These are phyloP conservation scores for Himalopsyche japonica DNA, from an alignment of 2,888 invertebrate species.

Conservation along the genomic window DNA sequence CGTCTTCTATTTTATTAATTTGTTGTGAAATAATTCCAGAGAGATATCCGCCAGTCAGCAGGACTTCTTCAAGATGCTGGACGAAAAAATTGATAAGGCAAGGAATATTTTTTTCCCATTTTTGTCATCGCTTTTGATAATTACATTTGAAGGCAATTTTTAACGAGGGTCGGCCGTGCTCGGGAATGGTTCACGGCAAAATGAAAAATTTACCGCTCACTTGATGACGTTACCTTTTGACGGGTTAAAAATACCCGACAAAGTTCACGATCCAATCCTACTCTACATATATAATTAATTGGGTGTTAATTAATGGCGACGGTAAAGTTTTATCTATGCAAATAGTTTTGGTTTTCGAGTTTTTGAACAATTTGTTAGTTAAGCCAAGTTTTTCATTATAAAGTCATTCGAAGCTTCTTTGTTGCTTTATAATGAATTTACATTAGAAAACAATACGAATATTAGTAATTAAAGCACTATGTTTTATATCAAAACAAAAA, in stretches of 20 bases:
- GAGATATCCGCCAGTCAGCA: slow-evolving; percentile 88
- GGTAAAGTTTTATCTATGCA: too few relatives aligned
- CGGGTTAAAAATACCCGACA: background rate
- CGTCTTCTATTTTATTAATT: background rate
- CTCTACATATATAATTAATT: background rate
- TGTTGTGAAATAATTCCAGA: slow-evolving; percentile 60
- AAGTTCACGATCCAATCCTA: background rate
- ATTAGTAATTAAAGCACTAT: too few relatives aligned
- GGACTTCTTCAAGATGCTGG: slow-evolving; percentile 91
- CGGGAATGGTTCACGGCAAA: background rate
- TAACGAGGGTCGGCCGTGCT: background rate
- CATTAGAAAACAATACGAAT: too few relatives aligned
- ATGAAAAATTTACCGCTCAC: background rate
- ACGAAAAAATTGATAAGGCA: slow-evolving; percentile 89
- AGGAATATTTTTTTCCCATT: slow-evolving; percentile 45
- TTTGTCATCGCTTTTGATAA: background rate
- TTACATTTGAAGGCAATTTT: background rate
- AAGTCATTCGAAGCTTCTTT: too few relatives aligned
- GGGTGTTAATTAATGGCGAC: background rate
- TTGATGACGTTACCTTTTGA: background rate
- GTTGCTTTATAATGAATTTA: too few relatives aligned
- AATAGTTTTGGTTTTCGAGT: too few relatives aligned
- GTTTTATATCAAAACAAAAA: too few relatives aligned
- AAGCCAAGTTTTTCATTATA: too few relatives aligned
- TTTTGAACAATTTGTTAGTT: too few relatives aligned